Conservation (phyloP, 1,140 invertebrate genomes). For the Medauroidea extradentata region DNA sequence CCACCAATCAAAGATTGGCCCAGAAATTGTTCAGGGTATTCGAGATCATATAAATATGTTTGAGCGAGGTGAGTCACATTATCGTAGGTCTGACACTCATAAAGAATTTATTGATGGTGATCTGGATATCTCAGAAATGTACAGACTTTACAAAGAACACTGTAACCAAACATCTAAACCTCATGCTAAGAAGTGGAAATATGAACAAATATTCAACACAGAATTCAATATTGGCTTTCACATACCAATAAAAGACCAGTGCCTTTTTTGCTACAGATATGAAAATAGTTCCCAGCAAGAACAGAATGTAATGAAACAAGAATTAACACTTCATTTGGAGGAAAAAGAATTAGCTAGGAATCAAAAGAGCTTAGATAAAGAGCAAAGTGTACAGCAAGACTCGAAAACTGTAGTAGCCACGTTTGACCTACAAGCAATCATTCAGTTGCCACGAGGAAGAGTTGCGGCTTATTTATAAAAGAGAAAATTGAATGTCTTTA, state of each 20-base stretch:
- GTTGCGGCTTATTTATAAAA: constrained; percentile 31
- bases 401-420: not conserved
- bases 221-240: too few relatives aligned
- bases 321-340: too few relatives aligned
- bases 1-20: constrained; percentile 19
- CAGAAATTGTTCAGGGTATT: constrained; percentile 20
- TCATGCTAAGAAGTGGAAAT: too few relatives aligned
- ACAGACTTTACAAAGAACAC: constrained; percentile 27
- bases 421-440: constrained; percentile 30
- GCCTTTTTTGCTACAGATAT: too few relatives aligned
- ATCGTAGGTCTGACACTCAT: constrained; percentile 25
- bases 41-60: constrained; percentile 31
- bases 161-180: too few relatives aligned
- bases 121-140: constrained; percentile 32
- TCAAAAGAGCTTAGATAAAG: too few relatives aligned
- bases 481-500: constrained; percentile 29
- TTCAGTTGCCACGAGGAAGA: constrained; percentile 29
- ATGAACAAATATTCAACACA: too few relatives aligned
- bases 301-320: too few relatives aligned
- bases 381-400: too few relatives aligned
- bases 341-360: too few relatives aligned
- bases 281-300: too few relatives aligned
- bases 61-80: constrained; percentile 36
- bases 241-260: too few relatives aligned
- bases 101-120: constrained; percentile 36